Evolutionary conservation across 2,113 vertebrate genomes (phyloP).

Genomic region (Brienomyrus longianalis): DNA sequence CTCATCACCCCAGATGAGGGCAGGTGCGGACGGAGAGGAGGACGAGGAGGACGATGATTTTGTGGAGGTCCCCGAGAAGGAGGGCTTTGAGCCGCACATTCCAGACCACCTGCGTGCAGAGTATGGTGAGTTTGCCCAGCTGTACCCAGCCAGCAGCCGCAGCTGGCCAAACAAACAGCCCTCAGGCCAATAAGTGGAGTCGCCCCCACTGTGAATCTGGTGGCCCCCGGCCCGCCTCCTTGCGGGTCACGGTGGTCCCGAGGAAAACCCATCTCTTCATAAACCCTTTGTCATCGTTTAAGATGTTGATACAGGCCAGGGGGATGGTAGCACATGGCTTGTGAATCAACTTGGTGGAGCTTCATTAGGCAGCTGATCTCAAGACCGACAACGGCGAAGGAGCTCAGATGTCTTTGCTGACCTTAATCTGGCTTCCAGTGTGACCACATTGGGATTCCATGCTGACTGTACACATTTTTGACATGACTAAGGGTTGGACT

Average conservation of each 20-base stretch:
- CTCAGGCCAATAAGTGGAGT: slow-evolving; percentile 33
- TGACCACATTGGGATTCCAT: neutral
- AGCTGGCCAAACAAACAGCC: slow-evolving; percentile 59
- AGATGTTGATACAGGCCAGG: neutral
- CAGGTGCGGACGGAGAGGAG: slow-evolving; percentile 39
- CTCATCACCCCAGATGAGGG: slow-evolving; percentile 49
- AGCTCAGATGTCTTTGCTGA: neutral
- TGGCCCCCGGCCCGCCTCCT: slow-evolving; percentile 36
- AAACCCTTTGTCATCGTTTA: neutral
- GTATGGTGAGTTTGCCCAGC: slow-evolving; percentile 77
- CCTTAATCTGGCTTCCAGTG: neutral
- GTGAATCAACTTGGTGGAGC: neutral
- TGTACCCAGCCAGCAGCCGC: slow-evolving; percentile 38
- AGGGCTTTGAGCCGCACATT: slow-evolving; percentile 83
- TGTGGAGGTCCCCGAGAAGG: slow-evolving; percentile 91
- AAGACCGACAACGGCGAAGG: neutral
- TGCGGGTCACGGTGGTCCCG: neutral
- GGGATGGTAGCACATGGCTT: neutral
- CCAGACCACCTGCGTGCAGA: slow-evolving; percentile 75
- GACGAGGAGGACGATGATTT: slow-evolving; percentile 73
- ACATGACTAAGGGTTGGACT: neutral
- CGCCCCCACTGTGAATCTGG: neutral
- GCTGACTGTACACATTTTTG: neutral
- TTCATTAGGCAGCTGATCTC: neutral
- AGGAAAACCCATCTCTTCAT: neutral